Base-by-base conservation (phyloP, 2,113 vertebrate genomes). In the Laticauda colubrina region DNA sequence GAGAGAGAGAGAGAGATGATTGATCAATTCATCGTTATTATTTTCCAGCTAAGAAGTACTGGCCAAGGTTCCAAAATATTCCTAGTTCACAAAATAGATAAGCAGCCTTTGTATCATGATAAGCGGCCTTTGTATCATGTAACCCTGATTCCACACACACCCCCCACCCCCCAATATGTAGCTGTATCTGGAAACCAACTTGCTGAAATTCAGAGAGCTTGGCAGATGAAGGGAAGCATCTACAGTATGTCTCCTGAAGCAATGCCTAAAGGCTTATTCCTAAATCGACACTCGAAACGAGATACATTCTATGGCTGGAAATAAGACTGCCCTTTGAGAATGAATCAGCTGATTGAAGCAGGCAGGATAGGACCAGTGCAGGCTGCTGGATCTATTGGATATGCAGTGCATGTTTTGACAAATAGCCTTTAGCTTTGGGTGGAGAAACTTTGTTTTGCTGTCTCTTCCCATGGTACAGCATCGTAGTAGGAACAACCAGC, bases 371-470 rank as follows among this genome's bases (percentile, higher is more conserved):
- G 88, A n/a, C 45, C 43, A 86, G 54, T 4, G 3, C n/a, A 14
- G 39, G 11, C 14, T 34, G 48, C 15, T 20, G 26, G 45, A 20
- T 81, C 34, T 24, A 6, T 34, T 85, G 15, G 45, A 51, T 53
- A 15, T 2, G 21, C 43, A 45, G 10, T 59, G 54, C 26, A 6
- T 1, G 2, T 34, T 9, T 53, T 89, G 45, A 39, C 21, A 85
- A 61, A 57, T 20, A 59, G 64, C 75, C 69, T 86, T 90, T 93
- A 59, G 75, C 89, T 14, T 56, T 61, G 81, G 81, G 89, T 54
- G 89, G 45, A 89, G 89, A 45, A 93, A 87, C 9, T 69, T 64
- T 90, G 81, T 81, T 89, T 90, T 90, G 88, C 88, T 90, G 53
- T 24, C 53, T 53, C 43, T 59, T 55, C 64, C 26, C n/a, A 2